Evolutionary conservation across 2,888 invertebrate species (phyloP).

Genomic region (Agrilus cyanescens): DNA sequence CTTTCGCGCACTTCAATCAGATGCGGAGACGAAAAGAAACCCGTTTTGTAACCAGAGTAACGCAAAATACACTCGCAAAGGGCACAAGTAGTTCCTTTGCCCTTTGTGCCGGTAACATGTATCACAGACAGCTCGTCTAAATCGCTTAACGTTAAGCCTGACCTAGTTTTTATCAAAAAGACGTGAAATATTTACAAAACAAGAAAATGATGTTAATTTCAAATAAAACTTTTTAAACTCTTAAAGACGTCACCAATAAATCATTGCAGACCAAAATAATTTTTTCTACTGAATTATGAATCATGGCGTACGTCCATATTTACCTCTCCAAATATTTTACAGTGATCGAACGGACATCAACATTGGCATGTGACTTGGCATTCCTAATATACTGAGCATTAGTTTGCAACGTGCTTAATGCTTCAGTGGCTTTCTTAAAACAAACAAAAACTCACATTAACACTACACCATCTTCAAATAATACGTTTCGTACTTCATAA

Average conservation of each 20-base stretch:
- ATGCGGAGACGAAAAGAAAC: slow-evolving; percentile 95
- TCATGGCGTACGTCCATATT: slow-evolving; percentile 1
- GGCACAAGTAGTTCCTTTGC: slow-evolving; percentile 94
- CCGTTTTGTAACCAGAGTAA: slow-evolving; percentile 73
- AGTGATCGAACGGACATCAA: slow-evolving; percentile 22
- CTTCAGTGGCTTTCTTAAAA: slow-evolving; percentile 54
- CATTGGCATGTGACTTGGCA: slow-evolving; percentile 32
- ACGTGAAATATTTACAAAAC: background rate
- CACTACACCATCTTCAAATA: no score
- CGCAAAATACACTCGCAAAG: slow-evolving; percentile 82
- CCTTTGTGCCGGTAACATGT: slow-evolving; percentile 95
- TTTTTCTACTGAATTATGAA: no score
- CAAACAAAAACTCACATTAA: background rate
- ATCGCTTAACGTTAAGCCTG: slow-evolving; percentile 50
- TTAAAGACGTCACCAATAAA: background rate
- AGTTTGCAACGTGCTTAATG: slow-evolving; percentile 60
- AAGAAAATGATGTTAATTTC: background rate
- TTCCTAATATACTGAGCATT: slow-evolving; percentile 52
- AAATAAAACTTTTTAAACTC: background rate
- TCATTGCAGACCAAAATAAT: no score
- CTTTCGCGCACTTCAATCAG: slow-evolving; percentile 86
- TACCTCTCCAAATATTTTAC: slow-evolving; percentile 43
- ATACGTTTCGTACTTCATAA: no score
- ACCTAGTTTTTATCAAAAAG: slow-evolving; percentile 30
- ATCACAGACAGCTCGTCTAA: slow-evolving; percentile 72